Conservation (phyloP, 2,797 vertebrate species). For the Champsocephalus gunnari region DNA sequence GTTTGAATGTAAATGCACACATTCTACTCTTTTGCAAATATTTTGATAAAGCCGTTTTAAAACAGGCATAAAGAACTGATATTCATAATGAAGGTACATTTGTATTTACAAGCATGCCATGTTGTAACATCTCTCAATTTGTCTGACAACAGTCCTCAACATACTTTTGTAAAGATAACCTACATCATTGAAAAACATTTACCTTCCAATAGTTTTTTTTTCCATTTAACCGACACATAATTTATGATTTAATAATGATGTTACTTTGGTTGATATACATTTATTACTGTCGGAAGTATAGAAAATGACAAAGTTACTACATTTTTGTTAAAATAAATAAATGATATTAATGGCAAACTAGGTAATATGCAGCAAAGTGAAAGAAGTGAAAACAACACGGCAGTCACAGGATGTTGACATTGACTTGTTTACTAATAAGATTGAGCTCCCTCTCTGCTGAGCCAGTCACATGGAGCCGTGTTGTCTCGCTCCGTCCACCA, state of each 20-base stretch:
- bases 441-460: conserved; percentile 14
- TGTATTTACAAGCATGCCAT: background rate
- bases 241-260: background rate
- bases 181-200: background rate
- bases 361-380: background rate
- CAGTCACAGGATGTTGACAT: conserved; percentile 45
- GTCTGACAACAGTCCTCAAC: background rate
- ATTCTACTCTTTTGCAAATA: background rate
- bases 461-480: conserved; percentile 75
- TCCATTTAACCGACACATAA: background rate
- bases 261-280: background rate
- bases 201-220: background rate
- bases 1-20: background rate
- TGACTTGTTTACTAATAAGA: conserved; percentile 66
- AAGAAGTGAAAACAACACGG: conserved; percentile 33
- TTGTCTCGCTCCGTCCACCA: conserved; percentile 62
- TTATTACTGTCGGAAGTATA: background rate
- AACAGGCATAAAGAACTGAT: background rate
- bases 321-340: background rate
- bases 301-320: background rate
- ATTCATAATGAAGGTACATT: background rate
- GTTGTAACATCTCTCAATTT: background rate
- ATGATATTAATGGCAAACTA: background rate
- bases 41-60: background rate
- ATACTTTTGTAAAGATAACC: background rate